phyloP scores from a whole-genome alignment of 2,888 invertebrate genomes.

The Xestia c-nigrum region DNA sequence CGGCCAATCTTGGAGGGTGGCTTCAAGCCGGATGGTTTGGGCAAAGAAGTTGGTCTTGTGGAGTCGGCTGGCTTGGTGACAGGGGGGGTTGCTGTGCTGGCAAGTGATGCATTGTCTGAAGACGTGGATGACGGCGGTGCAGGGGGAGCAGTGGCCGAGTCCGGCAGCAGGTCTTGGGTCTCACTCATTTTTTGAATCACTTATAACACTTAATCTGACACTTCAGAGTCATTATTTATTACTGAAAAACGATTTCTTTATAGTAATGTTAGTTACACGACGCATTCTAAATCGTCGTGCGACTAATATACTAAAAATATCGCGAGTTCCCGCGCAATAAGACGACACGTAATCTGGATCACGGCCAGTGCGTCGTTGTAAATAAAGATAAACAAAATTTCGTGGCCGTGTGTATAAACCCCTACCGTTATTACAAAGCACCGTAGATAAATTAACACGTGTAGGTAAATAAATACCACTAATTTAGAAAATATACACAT shows the following conservation, averaged over 20 bases:
- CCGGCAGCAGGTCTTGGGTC: slow-evolving; percentile 75
- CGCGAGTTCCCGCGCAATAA: slow-evolving; percentile 89
- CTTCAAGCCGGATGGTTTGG: slow-evolving; percentile 91
- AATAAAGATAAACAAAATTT: slow-evolving; percentile 75
- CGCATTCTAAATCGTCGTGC: slow-evolving; percentile 79
- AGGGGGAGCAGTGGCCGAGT: slow-evolving; percentile 71
- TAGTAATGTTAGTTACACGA: slow-evolving; percentile 71
- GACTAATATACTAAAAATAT: slow-evolving; percentile 88
- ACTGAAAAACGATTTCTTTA: slow-evolving; percentile 72
- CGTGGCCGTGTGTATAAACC: slow-evolving; percentile 50
- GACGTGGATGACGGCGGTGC: slow-evolving; percentile 80
- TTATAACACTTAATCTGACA: slow-evolving; percentile 71
- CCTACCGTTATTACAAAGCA: slow-evolving; percentile 45
- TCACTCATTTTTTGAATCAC: slow-evolving; percentile 85
- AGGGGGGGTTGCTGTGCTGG: slow-evolving; percentile 78
- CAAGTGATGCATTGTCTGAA: slow-evolving; percentile 79
- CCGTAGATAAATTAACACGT: slow-evolving; percentile 52
- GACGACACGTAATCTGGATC: slow-evolving; percentile 88
- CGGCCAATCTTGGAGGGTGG: slow-evolving; percentile 93
- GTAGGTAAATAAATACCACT: slow-evolving; percentile 53
- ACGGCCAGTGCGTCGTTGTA: slow-evolving; percentile 86
- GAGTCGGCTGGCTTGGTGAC: slow-evolving; percentile 76
- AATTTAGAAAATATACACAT: slow-evolving; percentile 39
- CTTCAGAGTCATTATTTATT: slow-evolving; percentile 66
- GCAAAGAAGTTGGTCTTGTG: slow-evolving; percentile 82